Evolutionary conservation across 2,113 vertebrate species (phyloP), one percentile per base, ranked within the genome.

Genomic region (Bothrops jararaca): DNA sequence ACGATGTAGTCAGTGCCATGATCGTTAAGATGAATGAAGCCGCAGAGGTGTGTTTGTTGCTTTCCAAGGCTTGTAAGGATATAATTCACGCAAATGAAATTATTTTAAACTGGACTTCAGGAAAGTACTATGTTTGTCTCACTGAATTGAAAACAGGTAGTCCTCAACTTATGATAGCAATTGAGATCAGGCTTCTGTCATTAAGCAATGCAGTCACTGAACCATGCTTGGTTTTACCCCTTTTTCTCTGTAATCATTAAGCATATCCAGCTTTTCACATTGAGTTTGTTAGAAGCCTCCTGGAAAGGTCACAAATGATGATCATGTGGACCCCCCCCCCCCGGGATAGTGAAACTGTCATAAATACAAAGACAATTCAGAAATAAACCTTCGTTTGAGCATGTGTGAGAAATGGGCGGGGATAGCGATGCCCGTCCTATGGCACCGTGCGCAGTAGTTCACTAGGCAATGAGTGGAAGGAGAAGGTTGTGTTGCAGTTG

Each of bases 11-110:
- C 95, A 99, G 98, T 89, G 99, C 99, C 92, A 99, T 99, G 99
- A 99, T 99, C 86, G 98, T 97, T 91, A 99, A 99, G 97, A 99
- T 99, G 99, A 99, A 98, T 3, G 99, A 99, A 95, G 99, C 99
- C 7, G 99, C 99, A 0, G 98, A 99, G 98, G 99, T 99, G 64
- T 95, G 98, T 91, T 87, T 57, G 18, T 45, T 89, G 26, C 6
- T 34, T 94, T 94, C 34, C 34, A 20, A 39, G 20, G 57, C 39
- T 86, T 57, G 34, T 80, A 80, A 80, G 69, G 34, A 39, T 80
- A 39, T 42, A 80, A 45, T 1, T 93, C 88, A 54, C 0, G 0
- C 26, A 56, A 85, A 89, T 57, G 22, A 26, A 90, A 87, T 92
- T 89, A 23, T 89, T 92, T 92, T 56, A 50, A 92, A 22, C n/a